Base-by-base conservation (phyloP, 2,888 invertebrate species). In the Drosophila acutilabella region DNA sequence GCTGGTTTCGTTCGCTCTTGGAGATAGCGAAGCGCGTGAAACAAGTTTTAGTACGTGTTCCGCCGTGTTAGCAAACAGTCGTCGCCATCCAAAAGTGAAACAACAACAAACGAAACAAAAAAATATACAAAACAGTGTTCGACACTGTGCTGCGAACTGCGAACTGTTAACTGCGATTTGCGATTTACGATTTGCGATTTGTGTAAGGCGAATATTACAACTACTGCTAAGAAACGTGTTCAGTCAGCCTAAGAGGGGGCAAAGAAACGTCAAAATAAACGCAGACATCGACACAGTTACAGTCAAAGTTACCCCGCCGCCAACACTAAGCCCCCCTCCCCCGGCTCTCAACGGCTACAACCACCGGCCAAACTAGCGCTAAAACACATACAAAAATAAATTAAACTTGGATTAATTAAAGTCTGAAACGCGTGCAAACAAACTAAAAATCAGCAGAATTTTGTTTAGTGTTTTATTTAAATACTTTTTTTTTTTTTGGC, bases 21-120 rank as follows among this genome's bases (percentile, higher is more conserved):
- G 71, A 64, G 64, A 54, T 64, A 73, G 69, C 75, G 53, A 50
- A 59, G 65, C 83, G 81, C 66, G 54, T 79, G 76, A 85, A 91
- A 91, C 90, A 89, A 90, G 89, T 91, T 91, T 91, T 91, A 92
- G 91, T 92, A 91, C 92, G 91, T 91, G 90, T 91, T 91, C 91
- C 91, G 91, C 90, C 91, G 91, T 90, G 91, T 90, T 85, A 90
- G 92, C 89, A 91, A 90, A 87, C 92, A 91, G 91, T 91, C 92
- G 87, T 74, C 61, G 65, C 56, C 52, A 36, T 52, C 64, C 40
- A 72, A 54, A 52, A 30, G 30, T 18, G 36, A 42, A 38, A 42
- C 23, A 52, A 30, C 16, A 64, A 52, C 64, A 64, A 64, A 74
- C 13, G 36, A 11, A 0, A 36, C 2, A 36, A 36, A 13, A 36